Base-by-base conservation (phyloP, 2,113 vertebrate genomes). In the Okapia johnstoni region DNA sequence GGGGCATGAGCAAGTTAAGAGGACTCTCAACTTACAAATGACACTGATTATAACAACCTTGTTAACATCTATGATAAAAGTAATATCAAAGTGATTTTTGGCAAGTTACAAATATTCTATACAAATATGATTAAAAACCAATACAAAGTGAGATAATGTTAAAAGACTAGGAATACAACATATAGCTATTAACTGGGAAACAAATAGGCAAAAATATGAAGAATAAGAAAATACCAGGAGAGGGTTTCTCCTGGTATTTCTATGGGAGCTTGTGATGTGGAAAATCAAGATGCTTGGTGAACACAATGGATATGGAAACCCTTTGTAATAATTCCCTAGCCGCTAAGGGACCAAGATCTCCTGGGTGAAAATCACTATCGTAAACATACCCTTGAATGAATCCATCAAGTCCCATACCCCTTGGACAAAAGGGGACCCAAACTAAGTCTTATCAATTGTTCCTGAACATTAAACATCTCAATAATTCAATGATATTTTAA, bases 1-100 rank as follows among this genome's bases (percentile, higher is more conserved):
- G 80, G 50, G 25, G 48, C 54, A 30, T 79, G 36, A 94, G 19
- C 40, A 94, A 85, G 61, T 86, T 89, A 84, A 93, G 85, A 97
- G 46, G 55, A 73, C 85, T 58, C 60, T 83, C 70, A 94, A 13
- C 81, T 91, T 96, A 91, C 52, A 97, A 90, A 96, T 88, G 60
- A 63, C 25, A 88, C 40, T 55, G 88, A 46, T 83, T 90, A 87
- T 9, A 50, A 88, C 89, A 76, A 76, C 43, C 26, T 95, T 88
- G 40, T 93, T 95, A 93, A 88, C n/a, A 87, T 84, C 28, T 54
- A 1, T 54, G 50, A 70, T 90, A 95, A 93, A 97, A 93, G 50
- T 81, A 95, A 85, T 19, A 76, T 83, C 58, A 80, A 80, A 36
- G 6, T 70, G 60, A 63, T 36, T 92, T 80, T 87, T 97, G 81